Evolutionary conservation across 2,888 invertebrate genomes (phyloP), one percentile per base, ranked within the genome.

Genomic region (Agrotis segetum): DNA sequence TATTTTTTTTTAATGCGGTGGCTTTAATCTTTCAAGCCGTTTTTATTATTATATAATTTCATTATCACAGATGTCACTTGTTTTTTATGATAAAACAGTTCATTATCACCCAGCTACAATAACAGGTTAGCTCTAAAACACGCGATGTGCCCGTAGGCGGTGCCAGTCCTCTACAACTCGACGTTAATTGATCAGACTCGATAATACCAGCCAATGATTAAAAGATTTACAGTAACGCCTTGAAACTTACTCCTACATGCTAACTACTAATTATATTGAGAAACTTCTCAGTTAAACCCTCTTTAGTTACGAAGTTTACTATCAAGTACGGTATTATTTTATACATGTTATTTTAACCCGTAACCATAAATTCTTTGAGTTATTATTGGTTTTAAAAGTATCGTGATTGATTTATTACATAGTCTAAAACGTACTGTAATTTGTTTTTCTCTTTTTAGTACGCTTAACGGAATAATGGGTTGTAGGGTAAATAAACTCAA

Each of bases 201-300:
- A 77, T 82, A 84, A 84, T 77, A 65, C 19, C 52, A 74, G 62
- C 76, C 67, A 72, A 77, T 74, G 77, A 82, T 84, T 79, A 84
- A 63, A 78, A 74, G 75, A 84, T 79, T 75, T 69, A 82, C 73
- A 70, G 63, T 72, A 69, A 74, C 70, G 79, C 69, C 77, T 75
- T 79, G 53, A 71, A 71, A 77, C 44, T 11, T 61, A 75, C 58
- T 71, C 65, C 68, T 60, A 69, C 67, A 56, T 55, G 24, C 58
- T 65, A 67, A 74, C 71, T 63, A 47, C 21, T 75, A 50, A 83
- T 80, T 5, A 3, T 77, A 74, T 49, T 60, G 34, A 67, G 60
- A 62, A 74, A 68, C 21, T 63, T 61, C 64, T 67, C 44, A 19
- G 50, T 56, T 70, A 68, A 71, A 66, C 21, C 71, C 47, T 62